Evolutionary conservation across 2,888 invertebrate species (phyloP).

Genomic region (Baccha elongata): DNA sequence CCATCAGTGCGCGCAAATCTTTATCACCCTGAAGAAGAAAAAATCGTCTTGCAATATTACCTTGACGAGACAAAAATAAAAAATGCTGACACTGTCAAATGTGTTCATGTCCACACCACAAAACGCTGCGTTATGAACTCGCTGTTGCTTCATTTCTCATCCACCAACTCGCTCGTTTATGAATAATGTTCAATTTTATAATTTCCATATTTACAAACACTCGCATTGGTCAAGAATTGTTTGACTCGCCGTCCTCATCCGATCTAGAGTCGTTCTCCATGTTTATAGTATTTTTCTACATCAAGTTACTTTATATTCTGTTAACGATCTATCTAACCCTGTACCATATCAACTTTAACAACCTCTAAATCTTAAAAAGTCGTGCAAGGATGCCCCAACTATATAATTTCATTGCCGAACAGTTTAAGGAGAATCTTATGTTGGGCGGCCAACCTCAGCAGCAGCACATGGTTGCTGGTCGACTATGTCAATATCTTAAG

Average conservation of each 20-base stretch:
- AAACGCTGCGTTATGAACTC: constrained; percentile 51
- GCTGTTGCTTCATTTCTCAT: not conserved
- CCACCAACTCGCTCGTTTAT: not conserved
- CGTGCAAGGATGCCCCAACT: constrained; percentile 66
- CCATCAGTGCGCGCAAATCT: constrained; percentile 32
- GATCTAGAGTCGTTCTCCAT: constrained; percentile 80
- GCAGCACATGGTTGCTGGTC: constrained; percentile 75
- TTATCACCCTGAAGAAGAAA: not conserved
- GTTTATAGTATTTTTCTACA: constrained; percentile 81
- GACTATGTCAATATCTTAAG: constrained; percentile 79
- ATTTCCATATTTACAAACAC: constrained; percentile 73
- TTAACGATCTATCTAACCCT: constrained; percentile 80
- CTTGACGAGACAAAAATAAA: constrained; percentile 29
- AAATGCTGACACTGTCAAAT: constrained; percentile 66
- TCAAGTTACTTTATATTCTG: constrained; percentile 80
- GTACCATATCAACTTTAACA: constrained; percentile 75
- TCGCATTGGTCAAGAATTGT: constrained; percentile 77
- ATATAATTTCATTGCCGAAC: constrained; percentile 80
- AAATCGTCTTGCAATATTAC: not conserved
- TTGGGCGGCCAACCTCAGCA: constrained; percentile 77
- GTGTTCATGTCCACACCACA: constrained; percentile 31
- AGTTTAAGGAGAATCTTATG: constrained; percentile 77
- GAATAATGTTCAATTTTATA: constrained; percentile 73
- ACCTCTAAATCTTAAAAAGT: constrained; percentile 27
- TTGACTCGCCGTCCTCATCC: constrained; percentile 78